A percentile compares a stretch with the other conserved stretches of the same genome.
Conservation (phyloP, 2,888 invertebrate species). For the Zhuqinia jingwanae region DNA sequence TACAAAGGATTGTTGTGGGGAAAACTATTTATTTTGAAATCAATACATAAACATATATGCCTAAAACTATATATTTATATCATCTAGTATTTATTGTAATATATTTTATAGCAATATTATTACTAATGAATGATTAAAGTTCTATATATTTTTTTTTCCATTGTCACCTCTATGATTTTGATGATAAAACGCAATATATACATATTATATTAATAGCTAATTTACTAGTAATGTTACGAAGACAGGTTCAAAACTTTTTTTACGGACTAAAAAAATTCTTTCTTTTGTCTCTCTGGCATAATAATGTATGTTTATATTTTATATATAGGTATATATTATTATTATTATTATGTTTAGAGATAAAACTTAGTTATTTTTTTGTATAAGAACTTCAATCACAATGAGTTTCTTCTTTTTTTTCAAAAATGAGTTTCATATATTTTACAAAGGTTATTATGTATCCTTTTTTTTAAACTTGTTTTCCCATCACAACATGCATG, state of each 20-base stretch:
- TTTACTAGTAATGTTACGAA: too few relatives aligned
- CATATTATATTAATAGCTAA: too few relatives aligned
- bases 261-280: slow-evolving; percentile 4
- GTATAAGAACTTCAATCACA: slow-evolving; percentile 46
- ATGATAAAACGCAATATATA: too few relatives aligned
- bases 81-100: not conserved
- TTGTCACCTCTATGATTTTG: too few relatives aligned
- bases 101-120: not conserved
- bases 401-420: slow-evolving; percentile 51
- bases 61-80: not conserved
- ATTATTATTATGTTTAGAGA: too few relatives aligned
- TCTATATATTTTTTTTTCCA: not conserved
- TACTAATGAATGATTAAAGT: slow-evolving; percentile 7
- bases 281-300: slow-evolving; percentile 5
- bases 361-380: slow-evolving; percentile 29
- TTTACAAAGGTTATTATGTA: too few relatives aligned
- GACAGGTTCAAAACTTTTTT: not conserved
- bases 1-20: not conserved
- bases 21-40: not conserved
- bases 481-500: too few relatives aligned
- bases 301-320: not conserved
- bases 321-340: too few relatives aligned
- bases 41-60: not conserved
- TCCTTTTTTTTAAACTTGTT: too few relatives aligned
- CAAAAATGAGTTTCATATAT: slow-evolving; percentile 28